These are phyloP conservation scores for Gambelia wislizenii DNA, from an alignment of 2,797 vertebrate genomes.

Conservation along the genomic window DNA sequence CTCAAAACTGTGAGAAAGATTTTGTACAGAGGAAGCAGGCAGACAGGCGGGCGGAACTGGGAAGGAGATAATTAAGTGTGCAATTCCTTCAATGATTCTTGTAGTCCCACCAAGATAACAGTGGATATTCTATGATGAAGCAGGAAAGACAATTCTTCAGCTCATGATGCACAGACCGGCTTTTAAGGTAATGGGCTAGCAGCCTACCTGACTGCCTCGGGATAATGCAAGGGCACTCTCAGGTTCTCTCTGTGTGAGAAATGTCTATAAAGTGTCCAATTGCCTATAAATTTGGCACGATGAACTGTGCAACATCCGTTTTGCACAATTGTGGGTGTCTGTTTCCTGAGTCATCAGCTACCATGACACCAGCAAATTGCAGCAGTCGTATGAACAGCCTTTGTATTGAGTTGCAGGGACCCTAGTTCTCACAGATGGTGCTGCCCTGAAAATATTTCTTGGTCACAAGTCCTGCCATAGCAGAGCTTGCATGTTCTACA, in stretches of 20 bases:
- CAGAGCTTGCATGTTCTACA: no score
- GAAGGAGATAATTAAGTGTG: fast-evolving
- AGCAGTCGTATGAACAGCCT: no score
- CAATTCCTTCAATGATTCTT: neutral
- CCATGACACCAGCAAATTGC: neutral
- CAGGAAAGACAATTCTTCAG: neutral
- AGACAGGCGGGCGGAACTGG: neutral
- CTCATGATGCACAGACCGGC: neutral
- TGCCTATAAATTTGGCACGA: neutral
- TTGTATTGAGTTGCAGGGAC: no score
- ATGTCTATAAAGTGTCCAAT: neutral
- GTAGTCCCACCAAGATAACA: fast-evolving
- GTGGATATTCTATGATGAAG: neutral
- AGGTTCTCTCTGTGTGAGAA: neutral
- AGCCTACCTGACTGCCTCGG: no score
- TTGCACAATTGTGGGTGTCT: neutral
- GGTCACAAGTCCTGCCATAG: neutral
- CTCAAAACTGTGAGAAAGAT: fast-evolving
- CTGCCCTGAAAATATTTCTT: neutral
- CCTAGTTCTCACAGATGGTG: neutral
- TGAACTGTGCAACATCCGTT: no score
- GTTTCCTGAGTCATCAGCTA: neutral
- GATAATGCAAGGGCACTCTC: neutral
- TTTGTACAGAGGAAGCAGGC: fast-evolving
- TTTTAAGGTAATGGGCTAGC: neutral